Conservation (phyloP, 2,888 invertebrate species). For the Apodemia duryi region DNA sequence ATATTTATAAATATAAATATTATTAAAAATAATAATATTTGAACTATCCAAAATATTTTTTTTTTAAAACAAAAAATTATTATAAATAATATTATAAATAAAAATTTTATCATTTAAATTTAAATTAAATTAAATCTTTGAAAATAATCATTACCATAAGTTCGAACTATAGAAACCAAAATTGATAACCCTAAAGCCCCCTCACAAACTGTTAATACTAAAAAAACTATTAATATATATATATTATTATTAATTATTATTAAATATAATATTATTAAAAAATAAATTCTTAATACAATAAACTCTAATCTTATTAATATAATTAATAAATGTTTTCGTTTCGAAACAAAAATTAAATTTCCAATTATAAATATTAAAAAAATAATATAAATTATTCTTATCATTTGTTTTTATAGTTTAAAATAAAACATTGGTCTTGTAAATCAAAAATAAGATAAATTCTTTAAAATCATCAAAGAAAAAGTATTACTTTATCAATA, state of each 20-base stretch:
- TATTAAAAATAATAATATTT: constrained; percentile 70
- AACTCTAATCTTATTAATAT: constrained; percentile 46
- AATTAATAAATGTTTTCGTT: constrained; percentile 79
- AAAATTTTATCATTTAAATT: constrained; percentile 79
- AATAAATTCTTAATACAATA: constrained; percentile 78
- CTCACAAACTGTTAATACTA: constrained; percentile 80
- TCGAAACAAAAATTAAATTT: constrained; percentile 34
- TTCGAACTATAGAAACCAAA: constrained; percentile 73
- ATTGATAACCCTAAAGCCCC: constrained; percentile 81
- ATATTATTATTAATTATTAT: constrained; percentile 61
- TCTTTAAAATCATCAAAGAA: constrained; percentile 82
- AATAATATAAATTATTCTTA: constrained; percentile 42
- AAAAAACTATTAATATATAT: constrained; percentile 61
- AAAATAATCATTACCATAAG: constrained; percentile 75
- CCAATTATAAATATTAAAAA: constrained; percentile 20
- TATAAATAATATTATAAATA: constrained; percentile 68
- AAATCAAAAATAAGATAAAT: constrained; percentile 18
- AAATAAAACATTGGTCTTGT: constrained; percentile 36
- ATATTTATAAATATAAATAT: constrained; percentile 69
- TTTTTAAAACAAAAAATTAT: constrained; percentile 71
- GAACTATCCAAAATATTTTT: constrained; percentile 76
- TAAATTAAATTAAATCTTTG: constrained; percentile 72
- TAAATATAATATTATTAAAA: constrained; percentile 67
- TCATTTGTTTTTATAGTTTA: constrained; percentile 83
- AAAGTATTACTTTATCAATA: constrained; percentile 78